Evolutionary conservation across 2,113 vertebrate species (phyloP).

Genomic region (Brevimyrus niger): DNA sequence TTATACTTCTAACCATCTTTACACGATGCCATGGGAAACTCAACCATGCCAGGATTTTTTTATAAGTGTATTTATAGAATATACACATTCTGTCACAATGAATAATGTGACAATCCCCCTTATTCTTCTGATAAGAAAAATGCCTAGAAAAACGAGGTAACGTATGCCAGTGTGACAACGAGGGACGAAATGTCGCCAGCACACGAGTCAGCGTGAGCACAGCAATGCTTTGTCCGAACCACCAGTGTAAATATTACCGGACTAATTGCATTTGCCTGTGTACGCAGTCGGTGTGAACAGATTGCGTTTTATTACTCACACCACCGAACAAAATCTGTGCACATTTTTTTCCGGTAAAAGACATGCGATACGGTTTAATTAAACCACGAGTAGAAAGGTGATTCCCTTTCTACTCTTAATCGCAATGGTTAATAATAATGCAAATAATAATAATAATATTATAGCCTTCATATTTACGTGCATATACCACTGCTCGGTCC

Average conservation of each 20-base stretch:
- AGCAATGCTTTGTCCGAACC: slow-evolving; percentile 39
- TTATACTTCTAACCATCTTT: neutral
- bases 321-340: neutral
- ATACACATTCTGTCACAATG: neutral
- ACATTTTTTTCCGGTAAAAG: neutral
- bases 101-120: neutral
- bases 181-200: neutral
- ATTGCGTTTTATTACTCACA: slow-evolving; percentile 22
- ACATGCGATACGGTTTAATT: neutral
- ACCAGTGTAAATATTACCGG: slow-evolving; percentile 16
- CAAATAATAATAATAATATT: neutral
- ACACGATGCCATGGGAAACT: neutral
- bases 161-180: neutral
- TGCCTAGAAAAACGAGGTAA: neutral
- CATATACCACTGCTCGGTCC: neutral
- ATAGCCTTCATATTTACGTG: neutral
- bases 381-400: neutral
- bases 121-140: neutral
- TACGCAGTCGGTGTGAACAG: slow-evolving; percentile 17
- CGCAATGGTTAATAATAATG: neutral
- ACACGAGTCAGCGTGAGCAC: neutral
- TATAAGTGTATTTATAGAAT: neutral
- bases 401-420: neutral
- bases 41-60: neutral
- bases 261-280: slow-evolving; percentile 36